Base-by-base conservation (phyloP, 2,113 vertebrate species). In the Acrocephalus arundinaceus region DNA sequence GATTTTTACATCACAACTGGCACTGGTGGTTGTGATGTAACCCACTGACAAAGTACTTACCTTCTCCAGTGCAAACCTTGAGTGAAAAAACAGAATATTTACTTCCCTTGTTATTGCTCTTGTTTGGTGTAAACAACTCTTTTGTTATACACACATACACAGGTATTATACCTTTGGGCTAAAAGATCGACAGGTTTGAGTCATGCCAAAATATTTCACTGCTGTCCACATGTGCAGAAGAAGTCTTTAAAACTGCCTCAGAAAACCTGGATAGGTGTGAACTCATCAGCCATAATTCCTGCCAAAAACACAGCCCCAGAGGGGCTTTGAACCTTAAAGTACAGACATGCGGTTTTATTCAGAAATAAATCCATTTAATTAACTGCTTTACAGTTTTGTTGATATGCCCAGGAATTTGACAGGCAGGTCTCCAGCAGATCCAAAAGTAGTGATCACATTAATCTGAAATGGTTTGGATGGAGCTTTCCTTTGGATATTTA, bases 11-110 rank as follows among this genome's bases (percentile, higher is more conserved):
- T 99, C 99, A 98, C 98, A 99, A 99, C 98, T 98, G 97, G 98
- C 96, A 96, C 98, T 97, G 97, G 86, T 98, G 68, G 97, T 99
- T 99, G 98, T 99, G 98, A 99, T 99, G 99, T 99, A 98, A 99
- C 98, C 98, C 98, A 98, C 94, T 96, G 97, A 91, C 94, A 85
- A 31, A 96, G 94, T 94, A 98, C 98, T 98, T 98, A 98, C 98
- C 98, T 98, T 96, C 67, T 89, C 96, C 71, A 52, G 45, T 79
- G 97, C 45, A 76, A 70, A 98, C 98, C 98, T 98, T 97, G 94
- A 97, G 97, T 97, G 76, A 98, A 92, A 98, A 98, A 98, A 98
- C 97, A 98, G 83, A 98, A 93, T 75, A 95, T 97, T 98, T 98
- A 98, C 97, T 98, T 96, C 98, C 97, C 97, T 98, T 89, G 90